phyloP scores from a whole-genome alignment of 1,140 invertebrate species.

The Acromyrmex charruanus region DNA sequence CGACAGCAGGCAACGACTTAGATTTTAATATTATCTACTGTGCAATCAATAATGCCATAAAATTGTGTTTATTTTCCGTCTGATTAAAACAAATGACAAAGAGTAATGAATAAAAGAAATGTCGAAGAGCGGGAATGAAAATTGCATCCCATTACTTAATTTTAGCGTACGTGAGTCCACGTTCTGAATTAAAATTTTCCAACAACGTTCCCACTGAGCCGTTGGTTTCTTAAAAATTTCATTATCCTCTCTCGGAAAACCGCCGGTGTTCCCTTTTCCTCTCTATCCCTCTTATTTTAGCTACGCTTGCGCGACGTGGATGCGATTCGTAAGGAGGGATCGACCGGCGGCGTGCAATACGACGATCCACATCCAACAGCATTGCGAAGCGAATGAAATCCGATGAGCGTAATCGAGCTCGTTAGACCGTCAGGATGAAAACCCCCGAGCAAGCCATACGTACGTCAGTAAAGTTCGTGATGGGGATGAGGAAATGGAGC shows the following conservation, averaged over 20 bases:
- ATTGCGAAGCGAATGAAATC: constrained; percentile 68
- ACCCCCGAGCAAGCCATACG: constrained; percentile 39
- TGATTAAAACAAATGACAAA: constrained; percentile 41
- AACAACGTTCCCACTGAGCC: constrained; percentile 40
- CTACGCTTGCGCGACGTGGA: constrained; percentile 51
- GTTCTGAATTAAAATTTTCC: constrained; percentile 47
- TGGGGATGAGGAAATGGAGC: constrained; percentile 20
- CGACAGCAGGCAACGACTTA: constrained; percentile 17
- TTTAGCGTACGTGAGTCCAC: constrained; percentile 44
- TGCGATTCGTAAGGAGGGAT: constrained; percentile 40
- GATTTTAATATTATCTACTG: constrained; percentile 30
- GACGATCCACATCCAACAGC: constrained; percentile 38
- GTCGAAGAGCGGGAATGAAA: constrained; percentile 42
- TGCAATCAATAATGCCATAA: constrained; percentile 4
- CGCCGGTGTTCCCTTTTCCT: constrained; percentile 3
- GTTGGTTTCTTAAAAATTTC: constrained; percentile 59
- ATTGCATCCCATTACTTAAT: constrained; percentile 63
- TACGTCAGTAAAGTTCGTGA: constrained; percentile 27
- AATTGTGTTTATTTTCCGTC: constrained; percentile 10
- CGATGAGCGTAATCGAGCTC: constrained; percentile 72
- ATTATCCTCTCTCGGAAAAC: constrained; percentile 32
- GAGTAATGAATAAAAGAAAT: constrained; percentile 25
- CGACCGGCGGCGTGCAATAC: constrained; percentile 27
- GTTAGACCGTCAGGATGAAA: constrained; percentile 68
- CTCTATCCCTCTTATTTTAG: constrained; percentile 44